A percentile compares a stretch with the other conserved stretches of the same genome.
Conservation (phyloP, 2,113 vertebrate species). For the Madoqua kirkii region DNA sequence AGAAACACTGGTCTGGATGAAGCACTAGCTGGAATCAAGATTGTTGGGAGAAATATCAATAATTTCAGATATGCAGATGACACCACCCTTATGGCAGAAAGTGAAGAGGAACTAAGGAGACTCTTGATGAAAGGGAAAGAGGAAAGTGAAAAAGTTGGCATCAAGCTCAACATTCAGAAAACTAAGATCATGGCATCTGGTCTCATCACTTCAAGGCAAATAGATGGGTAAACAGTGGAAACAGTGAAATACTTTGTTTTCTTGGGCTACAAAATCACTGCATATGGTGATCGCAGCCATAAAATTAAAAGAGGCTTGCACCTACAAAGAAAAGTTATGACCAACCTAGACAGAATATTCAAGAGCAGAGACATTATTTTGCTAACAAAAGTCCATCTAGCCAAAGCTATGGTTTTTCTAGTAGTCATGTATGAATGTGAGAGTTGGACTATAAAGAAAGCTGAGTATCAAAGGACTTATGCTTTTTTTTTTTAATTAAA, state of each 20-base stretch:
- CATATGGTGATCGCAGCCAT: neutral
- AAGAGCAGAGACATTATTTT: neutral
- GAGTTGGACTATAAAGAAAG: neutral
- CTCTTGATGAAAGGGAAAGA: neutral
- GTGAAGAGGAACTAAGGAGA: neutral
- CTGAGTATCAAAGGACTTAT: neutral
- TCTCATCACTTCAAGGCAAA: neutral
- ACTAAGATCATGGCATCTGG: neutral
- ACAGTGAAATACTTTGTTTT: neutral
- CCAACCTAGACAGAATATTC: neutral
- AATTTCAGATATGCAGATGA: neutral
- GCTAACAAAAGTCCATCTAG: neutral
- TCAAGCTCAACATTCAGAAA: neutral
- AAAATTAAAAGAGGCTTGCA: neutral
- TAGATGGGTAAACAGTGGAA: neutral
- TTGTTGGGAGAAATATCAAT: neutral
- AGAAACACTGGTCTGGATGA: neutral
- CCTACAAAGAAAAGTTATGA: neutral
- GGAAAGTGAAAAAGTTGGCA: neutral
- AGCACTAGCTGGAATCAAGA: neutral
- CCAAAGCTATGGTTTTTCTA: neutral
- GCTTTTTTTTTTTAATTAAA: too few species aligned
- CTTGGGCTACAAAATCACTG: neutral
- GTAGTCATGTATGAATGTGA: neutral
- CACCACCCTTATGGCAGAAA: neutral